These are phyloP conservation scores for Hylia prasina DNA, from an alignment of 2,113 vertebrate species.

Conservation along the genomic window DNA sequence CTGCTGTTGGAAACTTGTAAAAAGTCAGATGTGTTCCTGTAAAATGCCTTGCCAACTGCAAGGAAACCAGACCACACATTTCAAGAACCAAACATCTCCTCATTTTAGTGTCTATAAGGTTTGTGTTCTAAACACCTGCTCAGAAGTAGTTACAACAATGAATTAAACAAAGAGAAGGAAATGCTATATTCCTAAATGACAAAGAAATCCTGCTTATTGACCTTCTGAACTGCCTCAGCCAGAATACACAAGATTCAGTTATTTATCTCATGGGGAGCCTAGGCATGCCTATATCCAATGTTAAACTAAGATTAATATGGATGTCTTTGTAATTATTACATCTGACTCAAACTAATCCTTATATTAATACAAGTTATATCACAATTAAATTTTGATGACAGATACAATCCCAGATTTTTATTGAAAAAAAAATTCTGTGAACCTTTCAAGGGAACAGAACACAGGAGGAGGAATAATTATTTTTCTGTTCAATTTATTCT, in stretches of 20 bases:
- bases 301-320: not conserved
- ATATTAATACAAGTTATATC: not conserved
- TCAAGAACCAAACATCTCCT: not conserved
- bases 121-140: not conserved
- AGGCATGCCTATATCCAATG: not conserved
- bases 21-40: slow-evolving; percentile 23
- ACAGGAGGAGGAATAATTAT: not conserved
- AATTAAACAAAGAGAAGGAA: not conserved
- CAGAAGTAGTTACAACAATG: not conserved
- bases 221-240: not conserved
- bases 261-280: not conserved
- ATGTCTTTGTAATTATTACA: not conserved
- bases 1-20: slow-evolving; percentile 28
- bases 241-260: not conserved
- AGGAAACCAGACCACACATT: slow-evolving; percentile 26
- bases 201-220: not conserved
- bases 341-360: not conserved
- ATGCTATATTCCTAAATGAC: not conserved
- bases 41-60: not conserved
- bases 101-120: not conserved
- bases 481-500: not conserved
- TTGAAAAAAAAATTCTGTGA: not conserved
- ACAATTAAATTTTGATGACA: not conserved
- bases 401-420: not conserved
- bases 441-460: not conserved